A percentile compares a stretch with the other conserved stretches of the same genome.
Evolutionary conservation across 1,140 invertebrate species (phyloP).

Genomic region (Dendrolimus punctatus): DNA sequence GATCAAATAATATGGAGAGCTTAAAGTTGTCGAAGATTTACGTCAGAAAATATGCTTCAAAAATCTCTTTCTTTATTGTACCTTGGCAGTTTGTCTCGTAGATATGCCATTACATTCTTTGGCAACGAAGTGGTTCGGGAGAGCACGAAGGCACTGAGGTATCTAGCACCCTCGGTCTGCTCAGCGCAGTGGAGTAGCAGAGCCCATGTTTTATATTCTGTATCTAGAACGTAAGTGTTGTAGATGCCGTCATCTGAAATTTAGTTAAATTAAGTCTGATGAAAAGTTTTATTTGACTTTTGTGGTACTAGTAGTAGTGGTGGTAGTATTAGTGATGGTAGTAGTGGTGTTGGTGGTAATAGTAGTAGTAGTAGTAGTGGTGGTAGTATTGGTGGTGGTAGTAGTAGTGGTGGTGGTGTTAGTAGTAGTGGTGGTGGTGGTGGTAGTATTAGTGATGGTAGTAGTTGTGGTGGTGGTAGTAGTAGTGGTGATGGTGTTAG

Average conservation of each 20-base stretch:
- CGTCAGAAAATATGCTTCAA: not conserved
- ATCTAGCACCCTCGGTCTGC: slow-evolving; percentile 83
- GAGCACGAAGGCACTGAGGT: slow-evolving; percentile 88
- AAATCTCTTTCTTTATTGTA: slow-evolving; percentile 9
- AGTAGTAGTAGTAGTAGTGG: no score
- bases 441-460: no score
- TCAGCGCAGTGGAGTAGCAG: slow-evolving; percentile 89
- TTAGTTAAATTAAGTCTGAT: not conserved
- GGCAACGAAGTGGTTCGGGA: slow-evolving; percentile 76
- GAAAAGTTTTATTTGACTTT: not conserved
- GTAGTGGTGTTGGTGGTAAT: no score
- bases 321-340: no score
- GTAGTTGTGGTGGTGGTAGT: no score
- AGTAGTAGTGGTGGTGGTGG: no score
- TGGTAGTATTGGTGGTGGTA: no score
- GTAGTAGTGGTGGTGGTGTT: no score
- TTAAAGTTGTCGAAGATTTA: no score
- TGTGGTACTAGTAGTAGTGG: no score
- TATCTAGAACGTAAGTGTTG: slow-evolving; percentile 89
- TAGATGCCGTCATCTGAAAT: slow-evolving; percentile 88
- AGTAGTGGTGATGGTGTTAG: no score
- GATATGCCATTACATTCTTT: slow-evolving; percentile 74
- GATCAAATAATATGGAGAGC: no score
- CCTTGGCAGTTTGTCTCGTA: slow-evolving; percentile 75
- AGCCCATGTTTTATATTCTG: slow-evolving; percentile 86